A percentile compares a stretch with the other conserved stretches of the same genome.
Evolutionary conservation across 2,113 vertebrate species (phyloP).

Genomic region (Sebastes fasciatus): DNA sequence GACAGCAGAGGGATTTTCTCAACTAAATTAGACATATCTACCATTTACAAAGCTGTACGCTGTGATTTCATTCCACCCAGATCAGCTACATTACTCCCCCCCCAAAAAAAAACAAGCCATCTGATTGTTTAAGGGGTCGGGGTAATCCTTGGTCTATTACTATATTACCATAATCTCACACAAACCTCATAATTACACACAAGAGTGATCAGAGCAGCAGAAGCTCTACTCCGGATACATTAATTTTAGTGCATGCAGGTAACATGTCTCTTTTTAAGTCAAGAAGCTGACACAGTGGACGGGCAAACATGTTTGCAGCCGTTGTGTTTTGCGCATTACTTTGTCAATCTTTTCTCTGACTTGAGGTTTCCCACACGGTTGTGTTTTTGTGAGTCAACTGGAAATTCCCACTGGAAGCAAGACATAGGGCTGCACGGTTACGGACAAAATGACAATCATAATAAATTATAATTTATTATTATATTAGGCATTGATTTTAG

Average conservation of each 20-base stretch:
- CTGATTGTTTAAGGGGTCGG: slow-evolving; percentile 22
- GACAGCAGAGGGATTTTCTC: slow-evolving; percentile 1
- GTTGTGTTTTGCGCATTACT: background rate
- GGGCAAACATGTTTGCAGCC: slow-evolving; percentile 13
- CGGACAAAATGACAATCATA: too few relatives aligned
- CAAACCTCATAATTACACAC: slow-evolving; percentile 30
- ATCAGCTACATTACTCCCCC: background rate
- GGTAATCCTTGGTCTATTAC: slow-evolving; percentile 26
- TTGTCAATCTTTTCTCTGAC: background rate
- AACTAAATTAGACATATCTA: slow-evolving; percentile 24
- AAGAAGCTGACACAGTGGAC: background rate
- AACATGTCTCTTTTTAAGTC: background rate
- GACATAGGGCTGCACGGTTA: too few relatives aligned
- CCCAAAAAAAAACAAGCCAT: background rate
- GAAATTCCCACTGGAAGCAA: too few relatives aligned
- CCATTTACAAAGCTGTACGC: background rate
- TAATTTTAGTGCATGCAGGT: background rate
- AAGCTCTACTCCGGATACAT: background rate
- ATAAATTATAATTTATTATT: too few relatives aligned
- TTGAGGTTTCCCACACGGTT: background rate
- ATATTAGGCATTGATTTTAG: too few relatives aligned
- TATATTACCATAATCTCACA: slow-evolving; percentile 34
- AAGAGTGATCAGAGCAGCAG: slow-evolving; percentile 9
- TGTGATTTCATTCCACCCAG: slow-evolving; percentile 9
- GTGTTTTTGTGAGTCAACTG: background rate